Base-by-base conservation (phyloP, 2,797 vertebrate genomes). In the Antrozous pallidus region DNA sequence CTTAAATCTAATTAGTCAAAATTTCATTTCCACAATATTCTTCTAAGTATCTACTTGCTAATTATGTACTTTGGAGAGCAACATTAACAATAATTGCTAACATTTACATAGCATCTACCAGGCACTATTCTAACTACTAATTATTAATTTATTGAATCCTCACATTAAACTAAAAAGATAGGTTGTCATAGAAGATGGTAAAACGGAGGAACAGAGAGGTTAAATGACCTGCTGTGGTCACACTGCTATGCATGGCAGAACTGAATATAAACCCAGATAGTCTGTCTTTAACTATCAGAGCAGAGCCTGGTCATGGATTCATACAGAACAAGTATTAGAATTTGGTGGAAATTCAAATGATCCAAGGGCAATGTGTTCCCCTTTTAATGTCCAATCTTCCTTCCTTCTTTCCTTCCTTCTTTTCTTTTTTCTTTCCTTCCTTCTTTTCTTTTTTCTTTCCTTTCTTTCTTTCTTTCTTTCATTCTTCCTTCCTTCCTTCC, bases 301-400 rank as follows among this genome's bases (percentile, higher is more conserved):
- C 28, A 67, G 6, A 51, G 11, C 5, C 24, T 42, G 40, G 78
- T 45, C 69, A 71, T 11, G 5, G 40, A 33, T 71, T 90, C 54
- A 73, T 38, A 61, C 1, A 33, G 8, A 26, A 36, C n/a, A 85
- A 94, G n/a, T 26, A 63, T 3, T 73, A 36, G 51, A 80, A 93
- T 78, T 80, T 80, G 58, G 33, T 47, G 13, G 45, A 93, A 24
- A 91, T 75, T 93, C 51, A 84, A 70, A 56, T 82, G 36, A 69
- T 78, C 83, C 86, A 79, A 82, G 71, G n/a, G 38, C 26, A 56
- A 87, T 20, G 3, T 58, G 33, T 51, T 88, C 77, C 40, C 45
- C 33, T 67, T 74, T 75, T 86, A 86, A 42, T 33, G 33, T 36
- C 17, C 22, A 78, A 49, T 61, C 33, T 36, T 67, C 8, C 16